Percentiles rank a stretch among this genome's conserved stretches.
Conservation (phyloP, 2,888 invertebrate genomes). For the Hirudinaria manillensis region DNA sequence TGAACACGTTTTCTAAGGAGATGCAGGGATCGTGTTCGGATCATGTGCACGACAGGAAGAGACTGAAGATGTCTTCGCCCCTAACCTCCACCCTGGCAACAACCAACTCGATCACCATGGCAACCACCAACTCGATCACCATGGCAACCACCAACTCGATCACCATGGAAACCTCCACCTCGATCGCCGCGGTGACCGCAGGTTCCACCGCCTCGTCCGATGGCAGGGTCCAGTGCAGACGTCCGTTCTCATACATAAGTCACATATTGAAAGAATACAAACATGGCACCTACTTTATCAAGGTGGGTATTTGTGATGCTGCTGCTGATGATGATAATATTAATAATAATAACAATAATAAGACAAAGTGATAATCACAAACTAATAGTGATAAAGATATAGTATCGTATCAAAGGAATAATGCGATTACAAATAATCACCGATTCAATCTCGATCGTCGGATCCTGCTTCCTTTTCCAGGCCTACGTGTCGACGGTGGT, state of each 20-base stretch:
- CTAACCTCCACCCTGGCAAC: not conserved
- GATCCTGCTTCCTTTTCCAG: too few relatives aligned
- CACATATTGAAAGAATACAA: slow-evolving; percentile 1
- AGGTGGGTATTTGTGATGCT: not conserved
- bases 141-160: too few relatives aligned
- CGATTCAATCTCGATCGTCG: too few relatives aligned
- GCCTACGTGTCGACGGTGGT: slow-evolving; percentile 55
- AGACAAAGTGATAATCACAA: too few relatives aligned
- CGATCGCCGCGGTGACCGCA: too few relatives aligned
- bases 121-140: too few relatives aligned
- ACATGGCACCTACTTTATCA: not conserved
- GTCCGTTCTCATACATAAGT: slow-evolving; percentile 18
- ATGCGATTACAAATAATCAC: too few relatives aligned
- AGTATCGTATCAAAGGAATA: too few relatives aligned
- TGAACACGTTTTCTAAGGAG: too few relatives aligned
- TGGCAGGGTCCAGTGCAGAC: not conserved
- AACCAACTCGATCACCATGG: not conserved
- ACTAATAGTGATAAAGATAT: too few relatives aligned
- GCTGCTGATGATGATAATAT: not conserved
- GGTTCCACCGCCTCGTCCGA: too few relatives aligned
- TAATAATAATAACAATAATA: not conserved
- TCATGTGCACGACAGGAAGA: not conserved
- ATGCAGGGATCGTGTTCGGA: not conserved
- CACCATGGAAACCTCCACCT: too few relatives aligned
- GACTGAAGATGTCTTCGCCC: not conserved